These are phyloP conservation scores for Gobionotothen gibberifrons DNA, from an alignment of 2,797 vertebrate species.

Conservation along the genomic window DNA sequence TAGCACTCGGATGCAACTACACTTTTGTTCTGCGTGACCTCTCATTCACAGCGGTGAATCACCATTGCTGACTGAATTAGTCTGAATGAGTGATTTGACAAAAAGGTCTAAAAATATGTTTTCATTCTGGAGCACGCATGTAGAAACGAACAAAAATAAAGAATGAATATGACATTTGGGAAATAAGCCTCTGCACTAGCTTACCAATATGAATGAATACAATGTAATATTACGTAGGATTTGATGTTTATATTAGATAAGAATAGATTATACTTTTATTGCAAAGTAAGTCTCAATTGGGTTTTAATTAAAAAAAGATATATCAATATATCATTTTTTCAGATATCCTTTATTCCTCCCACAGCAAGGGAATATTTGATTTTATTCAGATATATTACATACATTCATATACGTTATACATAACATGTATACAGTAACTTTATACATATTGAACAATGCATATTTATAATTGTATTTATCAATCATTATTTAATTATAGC, in stretches of 20 bases:
- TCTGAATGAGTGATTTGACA: constrained; percentile 9
- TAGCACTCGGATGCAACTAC: constrained; percentile 12
- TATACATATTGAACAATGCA: background rate
- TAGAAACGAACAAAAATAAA: constrained; percentile 1
- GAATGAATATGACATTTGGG: background rate
- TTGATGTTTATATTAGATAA: too few species aligned
- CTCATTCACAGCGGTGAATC: constrained; percentile 29
- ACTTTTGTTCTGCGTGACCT: background rate
- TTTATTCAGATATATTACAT: too few species aligned
- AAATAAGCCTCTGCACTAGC: background rate
- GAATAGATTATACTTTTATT: too few species aligned
- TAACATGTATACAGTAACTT: too few species aligned
- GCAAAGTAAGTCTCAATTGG: background rate
- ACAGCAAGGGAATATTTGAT: too few species aligned
- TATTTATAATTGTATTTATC: background rate
- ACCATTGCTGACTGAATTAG: constrained; percentile 18
- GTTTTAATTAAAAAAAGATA: background rate
- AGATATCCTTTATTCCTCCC: too few species aligned
- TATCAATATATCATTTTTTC: too few species aligned
- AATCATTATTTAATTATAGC: background rate
- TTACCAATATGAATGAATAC: too few species aligned
- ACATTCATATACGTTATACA: too few species aligned
- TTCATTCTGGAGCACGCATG: background rate
- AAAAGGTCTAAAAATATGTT: constrained; percentile 24
- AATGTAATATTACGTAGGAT: too few species aligned